phyloP scores from a whole-genome alignment of 2,113 vertebrate genomes.

The Phyllostomus discolor region DNA sequence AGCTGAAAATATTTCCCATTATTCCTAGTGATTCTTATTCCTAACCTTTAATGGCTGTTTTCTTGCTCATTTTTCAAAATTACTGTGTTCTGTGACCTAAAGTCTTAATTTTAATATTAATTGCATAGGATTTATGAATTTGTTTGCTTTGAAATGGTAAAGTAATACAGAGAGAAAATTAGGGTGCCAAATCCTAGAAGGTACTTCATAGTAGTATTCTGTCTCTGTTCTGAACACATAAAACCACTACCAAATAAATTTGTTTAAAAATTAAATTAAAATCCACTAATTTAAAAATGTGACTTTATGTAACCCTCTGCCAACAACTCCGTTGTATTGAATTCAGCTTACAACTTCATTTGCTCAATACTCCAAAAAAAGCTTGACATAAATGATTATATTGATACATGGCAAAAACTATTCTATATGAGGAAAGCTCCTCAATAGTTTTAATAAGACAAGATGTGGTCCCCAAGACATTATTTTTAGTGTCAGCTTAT shows the following conservation, averaged over 20 bases:
- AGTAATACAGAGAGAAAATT: neutral
- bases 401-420: neutral
- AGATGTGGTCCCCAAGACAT: neutral
- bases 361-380: neutral
- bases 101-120: neutral
- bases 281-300: neutral
- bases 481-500: slow-evolving; percentile 3
- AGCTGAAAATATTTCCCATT: neutral
- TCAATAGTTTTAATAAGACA: neutral
- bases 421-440: neutral
- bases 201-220: neutral
- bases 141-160: neutral
- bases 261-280: neutral
- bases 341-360: neutral
- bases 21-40: neutral
- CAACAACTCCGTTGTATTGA: neutral
- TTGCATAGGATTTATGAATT: neutral
- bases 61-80: neutral
- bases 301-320: neutral
- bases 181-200: neutral
- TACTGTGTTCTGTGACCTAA: neutral
- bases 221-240: neutral
- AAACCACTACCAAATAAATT: neutral
- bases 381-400: neutral
- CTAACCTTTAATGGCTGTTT: slow-evolving; percentile 3